phyloP scores from a whole-genome alignment of 2,797 vertebrate species.

The Gymnothorax reevesii region DNA sequence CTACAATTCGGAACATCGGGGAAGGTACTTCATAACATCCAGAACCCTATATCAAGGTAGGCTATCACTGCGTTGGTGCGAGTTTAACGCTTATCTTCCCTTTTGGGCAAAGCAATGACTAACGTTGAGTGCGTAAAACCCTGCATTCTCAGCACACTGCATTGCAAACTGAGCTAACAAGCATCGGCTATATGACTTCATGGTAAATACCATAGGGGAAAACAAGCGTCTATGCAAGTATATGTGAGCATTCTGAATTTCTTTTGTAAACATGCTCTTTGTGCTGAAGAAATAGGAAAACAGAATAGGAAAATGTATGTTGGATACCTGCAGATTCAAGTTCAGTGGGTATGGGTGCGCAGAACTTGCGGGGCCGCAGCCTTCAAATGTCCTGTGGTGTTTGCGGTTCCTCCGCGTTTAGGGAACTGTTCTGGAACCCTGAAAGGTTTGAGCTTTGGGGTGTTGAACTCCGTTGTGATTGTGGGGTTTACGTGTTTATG shows the following conservation, averaged over 20 bases:
- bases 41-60: not conserved
- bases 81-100: not conserved
- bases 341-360: not conserved
- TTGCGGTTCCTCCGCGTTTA: not conserved
- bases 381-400: not conserved
- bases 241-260: slow-evolving; percentile 4
- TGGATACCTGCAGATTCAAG: not conserved
- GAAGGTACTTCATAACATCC: not conserved
- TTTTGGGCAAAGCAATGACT: slow-evolving; percentile 7
- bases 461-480: not conserved
- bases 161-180: not conserved
- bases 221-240: not conserved
- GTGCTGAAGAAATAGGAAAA: slow-evolving; percentile 13
- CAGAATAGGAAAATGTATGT: not conserved
- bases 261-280: slow-evolving; percentile 16
- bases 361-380: not conserved
- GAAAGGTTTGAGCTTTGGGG: not conserved
- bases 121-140: not conserved
- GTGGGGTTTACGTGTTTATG: not conserved
- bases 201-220: not conserved
- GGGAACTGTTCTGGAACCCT: not conserved
- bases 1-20: not conserved
- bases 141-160: not conserved
- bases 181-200: not conserved
- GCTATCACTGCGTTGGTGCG: not conserved